These are phyloP conservation scores for Agonopterix subpropinquella DNA, from an alignment of 2,888 invertebrate species.

Conservation along the genomic window DNA sequence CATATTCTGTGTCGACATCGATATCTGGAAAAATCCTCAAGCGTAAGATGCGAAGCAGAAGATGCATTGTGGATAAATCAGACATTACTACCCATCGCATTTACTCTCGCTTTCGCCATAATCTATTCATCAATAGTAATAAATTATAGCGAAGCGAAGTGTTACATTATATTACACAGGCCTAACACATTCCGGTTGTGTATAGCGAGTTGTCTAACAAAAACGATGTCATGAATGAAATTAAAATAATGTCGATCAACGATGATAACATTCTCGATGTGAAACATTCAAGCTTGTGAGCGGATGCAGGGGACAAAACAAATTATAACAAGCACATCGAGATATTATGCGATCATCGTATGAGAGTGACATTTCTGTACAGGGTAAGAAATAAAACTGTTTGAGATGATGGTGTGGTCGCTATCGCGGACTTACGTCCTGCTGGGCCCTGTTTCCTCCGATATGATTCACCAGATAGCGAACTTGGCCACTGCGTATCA, in stretches of 20 bases:
- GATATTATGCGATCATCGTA: slow-evolving; percentile 63
- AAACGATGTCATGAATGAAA: slow-evolving; percentile 17
- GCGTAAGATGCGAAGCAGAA: slow-evolving; percentile 43
- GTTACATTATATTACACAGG: slow-evolving; percentile 52
- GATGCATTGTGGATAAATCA: slow-evolving; percentile 50
- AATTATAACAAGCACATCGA: slow-evolving; percentile 65
- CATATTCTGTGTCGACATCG: slow-evolving; percentile 53
- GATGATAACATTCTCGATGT: slow-evolving; percentile 71
- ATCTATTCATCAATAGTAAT: slow-evolving; percentile 19
- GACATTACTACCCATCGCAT: slow-evolving; percentile 35
- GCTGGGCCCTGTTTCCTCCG: slow-evolving; percentile 79
- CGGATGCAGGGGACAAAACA: slow-evolving; percentile 51
- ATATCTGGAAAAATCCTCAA: slow-evolving; percentile 32
- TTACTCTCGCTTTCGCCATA: slow-evolving; percentile 24
- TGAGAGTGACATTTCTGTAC: slow-evolving; percentile 30
- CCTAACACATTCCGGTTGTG: slow-evolving; percentile 42
- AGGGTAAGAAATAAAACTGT: slow-evolving; percentile 17
- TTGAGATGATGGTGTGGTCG: slow-evolving; percentile 17
- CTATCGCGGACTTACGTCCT: slow-evolving; percentile 76
- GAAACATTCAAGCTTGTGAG: slow-evolving; percentile 64
- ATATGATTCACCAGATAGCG: slow-evolving; percentile 65
- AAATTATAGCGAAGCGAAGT: slow-evolving; percentile 30
- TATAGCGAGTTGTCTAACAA: slow-evolving; percentile 32
- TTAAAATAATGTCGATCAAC: slow-evolving; percentile 31
- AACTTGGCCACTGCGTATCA: slow-evolving; percentile 56